phyloP scores from a whole-genome alignment of 2,888 invertebrate species.

The Pomacea canaliculata region DNA sequence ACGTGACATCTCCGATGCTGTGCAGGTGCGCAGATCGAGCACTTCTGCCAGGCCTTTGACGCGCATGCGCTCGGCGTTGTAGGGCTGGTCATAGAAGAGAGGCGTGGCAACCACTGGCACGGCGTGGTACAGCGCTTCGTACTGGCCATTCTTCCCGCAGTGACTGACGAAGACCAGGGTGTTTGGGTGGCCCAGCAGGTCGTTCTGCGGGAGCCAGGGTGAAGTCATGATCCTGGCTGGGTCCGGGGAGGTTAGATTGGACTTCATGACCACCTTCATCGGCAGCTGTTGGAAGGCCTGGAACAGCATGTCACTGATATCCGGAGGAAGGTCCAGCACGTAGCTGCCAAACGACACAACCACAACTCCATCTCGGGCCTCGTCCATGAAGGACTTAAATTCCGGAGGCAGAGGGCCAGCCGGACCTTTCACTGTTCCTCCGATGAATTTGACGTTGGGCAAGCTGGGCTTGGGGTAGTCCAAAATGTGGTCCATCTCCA shows the following conservation, averaged over 20 bases:
- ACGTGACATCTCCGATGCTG: conserved; percentile 11
- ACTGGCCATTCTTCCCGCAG: conserved; percentile 50
- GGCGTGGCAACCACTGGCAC: conserved; percentile 51
- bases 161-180: conserved; percentile 48
- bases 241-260: conserved; percentile 31
- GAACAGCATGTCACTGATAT: conserved; percentile 26
- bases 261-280: conserved; percentile 32
- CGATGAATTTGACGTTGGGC: conserved; percentile 41
- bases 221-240: conserved; percentile 33
- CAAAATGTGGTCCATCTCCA: conserved; percentile 38
- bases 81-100: conserved; percentile 39
- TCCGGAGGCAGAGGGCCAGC: conserved; percentile 32
- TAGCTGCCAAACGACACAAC: conserved; percentile 42
- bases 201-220: conserved; percentile 50
- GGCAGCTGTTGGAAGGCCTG: conserved; percentile 31
- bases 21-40: conserved; percentile 21
- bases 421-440: conserved; percentile 41
- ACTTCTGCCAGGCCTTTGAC: conserved; percentile 25
- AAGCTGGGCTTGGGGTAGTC: conserved; percentile 40
- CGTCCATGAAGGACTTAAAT: conserved; percentile 34
- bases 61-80: conserved; percentile 27
- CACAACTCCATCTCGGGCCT: conserved; percentile 35
- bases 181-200: conserved; percentile 45
- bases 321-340: conserved; percentile 24
- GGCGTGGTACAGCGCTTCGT: conserved; percentile 50